Conservation (phyloP, 2,888 invertebrate genomes). For the Apocheima hispidaria region DNA sequence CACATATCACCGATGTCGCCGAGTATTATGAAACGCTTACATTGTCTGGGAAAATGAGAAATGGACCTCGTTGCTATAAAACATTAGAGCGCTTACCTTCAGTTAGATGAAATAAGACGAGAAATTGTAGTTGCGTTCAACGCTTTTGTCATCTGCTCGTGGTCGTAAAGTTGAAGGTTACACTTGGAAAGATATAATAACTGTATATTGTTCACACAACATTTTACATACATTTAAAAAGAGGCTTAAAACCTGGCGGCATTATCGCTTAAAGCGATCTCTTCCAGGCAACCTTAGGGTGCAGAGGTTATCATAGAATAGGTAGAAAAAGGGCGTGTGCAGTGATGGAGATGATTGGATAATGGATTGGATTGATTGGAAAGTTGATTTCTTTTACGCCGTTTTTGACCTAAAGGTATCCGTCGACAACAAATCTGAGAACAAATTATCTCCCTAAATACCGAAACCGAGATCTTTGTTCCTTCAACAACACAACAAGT, state of each 20-base stretch:
- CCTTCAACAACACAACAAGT: too few species aligned
- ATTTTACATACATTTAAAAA: too few species aligned
- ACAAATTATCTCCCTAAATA: too few species aligned
- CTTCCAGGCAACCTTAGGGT: too few species aligned
- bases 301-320: too few species aligned
- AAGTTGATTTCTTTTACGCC: background rate
- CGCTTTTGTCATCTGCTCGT: constrained; percentile 8
- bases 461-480: too few species aligned
- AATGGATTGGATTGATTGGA: background rate
- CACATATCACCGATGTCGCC: constrained; percentile 11
- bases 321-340: too few species aligned
- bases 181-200: background rate
- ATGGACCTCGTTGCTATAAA: constrained; percentile 7
- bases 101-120: constrained; percentile 10
- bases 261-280: too few species aligned
- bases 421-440: too few species aligned
- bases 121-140: constrained; percentile 7
- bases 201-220: too few species aligned
- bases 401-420: background rate
- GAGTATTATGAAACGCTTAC: constrained; percentile 17
- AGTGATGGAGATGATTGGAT: too few species aligned
- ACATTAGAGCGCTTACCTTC: background rate
- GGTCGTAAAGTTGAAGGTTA: background rate
- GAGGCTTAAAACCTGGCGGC: too few species aligned
- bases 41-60: constrained; percentile 12